These are phyloP conservation scores for Equus przewalskii DNA, from an alignment of 2,113 vertebrate genomes.

Conservation along the genomic window DNA sequence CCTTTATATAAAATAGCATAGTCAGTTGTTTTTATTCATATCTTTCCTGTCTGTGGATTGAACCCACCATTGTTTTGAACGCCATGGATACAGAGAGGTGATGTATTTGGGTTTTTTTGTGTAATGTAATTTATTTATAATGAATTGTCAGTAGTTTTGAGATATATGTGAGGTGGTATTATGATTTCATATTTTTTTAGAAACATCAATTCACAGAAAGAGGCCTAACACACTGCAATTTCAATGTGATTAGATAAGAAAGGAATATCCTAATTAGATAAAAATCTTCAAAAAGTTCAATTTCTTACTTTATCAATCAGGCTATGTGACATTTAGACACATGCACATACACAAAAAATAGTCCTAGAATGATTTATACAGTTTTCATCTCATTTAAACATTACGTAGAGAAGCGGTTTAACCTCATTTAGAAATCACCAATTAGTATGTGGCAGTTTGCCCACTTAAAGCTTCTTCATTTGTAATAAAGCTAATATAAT, in stretches of 20 bases:
- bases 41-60: no score
- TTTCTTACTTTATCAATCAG: not conserved
- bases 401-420: not conserved
- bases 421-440: not conserved
- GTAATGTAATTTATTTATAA: not conserved
- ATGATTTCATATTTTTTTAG: not conserved
- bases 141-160: not conserved
- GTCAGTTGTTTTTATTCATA: no score
- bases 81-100: no score
- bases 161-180: not conserved
- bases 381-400: not conserved
- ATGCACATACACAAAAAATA: not conserved
- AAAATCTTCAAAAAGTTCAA: not conserved
- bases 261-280: not conserved
- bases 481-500: not conserved
- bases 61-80: no score
- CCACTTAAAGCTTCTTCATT: constrained; percentile 12
- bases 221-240: not conserved
- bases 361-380: not conserved
- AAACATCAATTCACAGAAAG: not conserved
- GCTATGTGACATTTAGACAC: not conserved
- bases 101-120: not conserved
- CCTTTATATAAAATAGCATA: no score
- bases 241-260: not conserved
- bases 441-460: not conserved